Base-by-base conservation (phyloP, 2,888 invertebrate genomes). In the Cerastis rubricosa region DNA sequence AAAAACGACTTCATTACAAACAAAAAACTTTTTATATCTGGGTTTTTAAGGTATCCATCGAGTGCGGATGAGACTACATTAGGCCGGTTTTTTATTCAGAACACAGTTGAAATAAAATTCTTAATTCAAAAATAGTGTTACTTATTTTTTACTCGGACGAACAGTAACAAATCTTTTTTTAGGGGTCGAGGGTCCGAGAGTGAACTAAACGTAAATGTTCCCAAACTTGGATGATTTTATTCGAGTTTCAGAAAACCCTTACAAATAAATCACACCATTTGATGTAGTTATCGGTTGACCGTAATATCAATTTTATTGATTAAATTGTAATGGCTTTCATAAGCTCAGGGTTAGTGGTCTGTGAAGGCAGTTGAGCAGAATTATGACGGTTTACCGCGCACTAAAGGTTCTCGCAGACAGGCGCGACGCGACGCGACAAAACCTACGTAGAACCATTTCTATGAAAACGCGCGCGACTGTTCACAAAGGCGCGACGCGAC, bases 281-380 rank as follows among this genome's bases (percentile, higher is more conserved):
- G n/a, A 22, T 74, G 29, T 29, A 12, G 73, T n/a, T 40, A 25
- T 45, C 51, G 35, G 64, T 47, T 74, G 25, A 51, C 47, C 54
- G 29, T 45, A 63, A 45, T 22, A 66, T 57, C 25, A 49, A 59
- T 43, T 43, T 45, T 35, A 76, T 51, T 51, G 69, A 77, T 77
- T 43, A 19, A 25, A 61, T 61, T 51, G 19, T 25, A 68, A 69
- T 68, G 12, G 43, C 45, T 35, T n/a, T 68, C 43, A 35, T n/a
- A 51, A 61, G 5, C 59, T 25, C 12, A n/a, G 5, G 17, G 19
- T 22, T 29, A 74, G 75, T 59, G 57, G 59, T 76, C 29, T 59
- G 59, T 67, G 4, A 76, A 59, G 49, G 59, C 40, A 59, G 49
- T 67, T 45, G 22, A 61, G 35, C 8, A 43, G 19, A 76, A 25